Evolutionary conservation across 2,888 invertebrate genomes (phyloP).

Genomic region (Macropis europaea): DNA sequence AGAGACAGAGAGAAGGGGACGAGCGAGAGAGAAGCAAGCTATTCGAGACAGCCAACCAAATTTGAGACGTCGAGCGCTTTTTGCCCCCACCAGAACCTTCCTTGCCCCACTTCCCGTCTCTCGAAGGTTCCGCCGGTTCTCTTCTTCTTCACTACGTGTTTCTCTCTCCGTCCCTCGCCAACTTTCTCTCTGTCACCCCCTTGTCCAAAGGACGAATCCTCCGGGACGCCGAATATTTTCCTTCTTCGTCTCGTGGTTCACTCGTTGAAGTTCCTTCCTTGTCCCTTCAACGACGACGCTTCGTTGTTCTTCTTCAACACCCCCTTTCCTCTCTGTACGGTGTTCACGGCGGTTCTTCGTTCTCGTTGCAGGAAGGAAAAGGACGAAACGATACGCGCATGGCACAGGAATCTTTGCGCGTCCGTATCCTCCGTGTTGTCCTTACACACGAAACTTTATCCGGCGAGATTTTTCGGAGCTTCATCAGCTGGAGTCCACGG

Average conservation of each 20-base stretch:
- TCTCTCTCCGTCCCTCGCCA: conserved; percentile 12
- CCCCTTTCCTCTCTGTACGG: conserved; percentile 14
- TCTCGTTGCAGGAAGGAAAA: conserved; percentile 32
- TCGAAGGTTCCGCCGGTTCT: conserved; percentile 32
- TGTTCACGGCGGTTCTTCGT: too few species aligned
- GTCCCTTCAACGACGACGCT: conserved; percentile 8
- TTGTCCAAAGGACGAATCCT: conserved; percentile 53
- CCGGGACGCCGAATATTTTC: conserved; percentile 50
- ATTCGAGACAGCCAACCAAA: conserved; percentile 77
- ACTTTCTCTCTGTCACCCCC: conserved; percentile 33
- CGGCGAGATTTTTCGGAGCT: conserved; percentile 45
- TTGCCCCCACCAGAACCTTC: conserved; percentile 59
- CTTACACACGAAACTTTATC: conserved; percentile 53
- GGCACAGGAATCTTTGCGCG: conserved; percentile 65
- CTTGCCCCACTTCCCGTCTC: conserved; percentile 47
- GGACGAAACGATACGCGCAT: conserved; percentile 57
- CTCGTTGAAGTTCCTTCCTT: conserved; percentile 37
- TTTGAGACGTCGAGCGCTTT: conserved; percentile 73
- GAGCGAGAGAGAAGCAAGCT: conserved; percentile 40
- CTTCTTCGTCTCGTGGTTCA: conserved; percentile 29
- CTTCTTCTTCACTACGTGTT: conserved; percentile 14
- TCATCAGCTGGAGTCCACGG: neutral
- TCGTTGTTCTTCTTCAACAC: conserved; percentile 19
- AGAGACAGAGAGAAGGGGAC: too few species aligned
- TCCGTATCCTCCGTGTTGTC: conserved; percentile 48